Base-by-base conservation (phyloP, 2,888 invertebrate genomes). In the Drosophila atroscutellata region DNA sequence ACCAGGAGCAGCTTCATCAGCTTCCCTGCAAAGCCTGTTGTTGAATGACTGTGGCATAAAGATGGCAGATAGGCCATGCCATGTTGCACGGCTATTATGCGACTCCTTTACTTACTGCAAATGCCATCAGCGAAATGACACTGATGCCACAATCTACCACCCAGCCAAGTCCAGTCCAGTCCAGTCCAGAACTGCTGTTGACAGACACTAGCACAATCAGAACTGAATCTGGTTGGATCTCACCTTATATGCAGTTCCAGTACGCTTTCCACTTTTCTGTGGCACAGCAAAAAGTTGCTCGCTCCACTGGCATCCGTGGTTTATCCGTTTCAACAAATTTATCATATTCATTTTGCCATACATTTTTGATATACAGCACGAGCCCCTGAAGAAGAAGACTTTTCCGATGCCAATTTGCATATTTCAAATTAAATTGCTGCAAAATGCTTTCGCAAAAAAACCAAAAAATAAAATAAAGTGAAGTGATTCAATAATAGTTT, bases 371-470 rank as follows among this genome's bases (percentile, higher is more conserved):
- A 77, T 58, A 58, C 72, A 50, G 63, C 72, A 59, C 63, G 54
- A 50, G 45, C 63, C 57, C 8, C 57, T 20, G n/a, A 15, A 39
- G 45, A 42, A 47, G 45, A 42, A 42, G 61, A 59, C 50, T 54
- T 73, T 59, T 60, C 47, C 34, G 37, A 3, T 45, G 63, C 55
- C 74, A 71, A 77, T 77, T 77, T 77, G 75, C 77, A 77, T 77
- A 77, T 78, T 77, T 74, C 67, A 78, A 78, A 77, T 77, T 67
- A 77, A 77, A 78, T 67, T 78, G 71, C 78, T 52, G 52, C 74
- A 77, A 59, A 61, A 56, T 70, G 74, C 52, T 62, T 63, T 66
- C 62, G 49, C n/a, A n/a, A 66, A 75, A 70, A 50, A 50, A 34
- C 6, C 26, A 26, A 42, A 28, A 15, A 55, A 36, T 2, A 24